phyloP scores from a whole-genome alignment of 2,113 vertebrate genomes.

The Setophaga coronata region DNA sequence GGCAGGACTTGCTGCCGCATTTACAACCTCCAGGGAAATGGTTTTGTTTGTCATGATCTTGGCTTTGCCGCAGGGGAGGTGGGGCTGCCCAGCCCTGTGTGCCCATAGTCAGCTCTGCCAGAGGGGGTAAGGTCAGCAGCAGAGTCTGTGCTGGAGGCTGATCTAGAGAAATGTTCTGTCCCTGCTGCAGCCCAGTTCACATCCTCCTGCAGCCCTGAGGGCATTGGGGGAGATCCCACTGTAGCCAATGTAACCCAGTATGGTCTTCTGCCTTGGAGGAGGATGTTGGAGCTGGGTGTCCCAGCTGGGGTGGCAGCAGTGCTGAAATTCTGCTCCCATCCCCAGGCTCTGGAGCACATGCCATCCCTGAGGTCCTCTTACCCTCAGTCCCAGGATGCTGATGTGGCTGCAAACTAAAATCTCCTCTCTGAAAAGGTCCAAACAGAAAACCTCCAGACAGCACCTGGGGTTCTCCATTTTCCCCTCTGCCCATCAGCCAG shows the following conservation, averaged over 20 bases:
- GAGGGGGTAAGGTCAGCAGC: neutral
- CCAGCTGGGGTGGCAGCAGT: neutral
- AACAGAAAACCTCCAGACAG: neutral
- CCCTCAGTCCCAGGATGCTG: rapidly evolving
- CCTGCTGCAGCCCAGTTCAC: neutral
- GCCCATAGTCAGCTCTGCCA: neutral
- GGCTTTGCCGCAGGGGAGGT: rapidly evolving
- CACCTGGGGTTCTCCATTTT: neutral
- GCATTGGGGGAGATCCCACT: rapidly evolving
- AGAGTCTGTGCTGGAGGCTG: neutral
- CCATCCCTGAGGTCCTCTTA: neutral
- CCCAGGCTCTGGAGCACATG: neutral
- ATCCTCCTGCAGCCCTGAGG: neutral
- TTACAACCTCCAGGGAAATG: neutral
- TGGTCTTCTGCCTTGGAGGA: neutral
- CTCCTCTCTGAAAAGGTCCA: rapidly evolving
- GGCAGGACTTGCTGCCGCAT: neutral
- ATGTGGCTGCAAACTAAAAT: neutral
- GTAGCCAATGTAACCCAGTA: neutral
- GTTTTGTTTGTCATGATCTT: neutral
- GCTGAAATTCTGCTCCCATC: neutral
- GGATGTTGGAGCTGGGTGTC: neutral
- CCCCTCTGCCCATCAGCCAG: neutral
- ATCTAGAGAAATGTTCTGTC: rapidly evolving
- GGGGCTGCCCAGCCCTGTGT: neutral